Base-by-base conservation (phyloP, 2,113 vertebrate species). In the Clarias gariepinus region DNA sequence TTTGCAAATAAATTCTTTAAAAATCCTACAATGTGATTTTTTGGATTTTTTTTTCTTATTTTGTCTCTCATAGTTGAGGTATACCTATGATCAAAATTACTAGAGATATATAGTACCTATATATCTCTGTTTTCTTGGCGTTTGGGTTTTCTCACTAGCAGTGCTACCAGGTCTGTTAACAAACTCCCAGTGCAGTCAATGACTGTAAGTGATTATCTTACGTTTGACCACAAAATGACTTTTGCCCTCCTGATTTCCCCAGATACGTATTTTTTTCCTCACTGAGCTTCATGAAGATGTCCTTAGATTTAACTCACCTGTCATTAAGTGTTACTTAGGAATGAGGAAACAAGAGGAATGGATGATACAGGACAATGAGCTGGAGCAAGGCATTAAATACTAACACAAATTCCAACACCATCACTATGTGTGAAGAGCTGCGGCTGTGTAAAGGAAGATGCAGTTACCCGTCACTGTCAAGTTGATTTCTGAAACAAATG, bases 271-370 rank as follows among this genome's bases (percentile, higher is more conserved):
- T 73, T 0, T 2, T 1, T 47, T 73, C 36, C 36, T 41, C 19
- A 23, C 69, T 41, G 9, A 47, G 69, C 69, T 41, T 47, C 69
- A 23, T 73, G 36, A 73, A 47, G 36, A 74, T 74, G 71, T 47
- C 33, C 10, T 47, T 21, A 23, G 21, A 74, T 74, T 47, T 36
- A 69, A 33, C 33, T 36, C 16, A 36, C 68, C 18, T 47, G 36
- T 23, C 71, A 47, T 74, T 74, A 74, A 73, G 71, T 74, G 71
- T 74, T 47, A 74, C 19, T 74, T 74, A 74, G 47, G 47, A 47
- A 47, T 8, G 47, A 47, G 47, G 7, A 47, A 47, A 47, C 36
- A 74, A 73, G 71, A 74, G 21, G 71, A 74, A 47, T 47, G 3
- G 21, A 74, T 23, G 36, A 41, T 12, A 74, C 36, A 74, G 71